phyloP scores from a whole-genome alignment of 1,140 invertebrate genomes.

The Leptinotarsa undecemlineata region DNA sequence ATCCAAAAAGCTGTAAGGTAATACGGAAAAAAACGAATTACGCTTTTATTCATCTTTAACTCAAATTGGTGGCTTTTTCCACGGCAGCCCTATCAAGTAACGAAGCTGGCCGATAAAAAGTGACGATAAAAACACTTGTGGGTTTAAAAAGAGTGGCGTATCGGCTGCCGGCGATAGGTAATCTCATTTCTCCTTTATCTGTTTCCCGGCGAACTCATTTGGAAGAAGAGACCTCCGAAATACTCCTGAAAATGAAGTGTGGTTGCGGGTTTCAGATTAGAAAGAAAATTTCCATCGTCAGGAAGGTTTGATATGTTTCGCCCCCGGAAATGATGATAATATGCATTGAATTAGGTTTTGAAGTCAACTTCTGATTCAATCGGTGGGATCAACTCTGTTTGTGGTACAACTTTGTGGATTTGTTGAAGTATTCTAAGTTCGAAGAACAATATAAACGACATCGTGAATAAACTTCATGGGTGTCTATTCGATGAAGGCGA shows the following conservation, averaged over 20 bases:
- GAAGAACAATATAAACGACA: too few species aligned
- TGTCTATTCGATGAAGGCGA: too few species aligned
- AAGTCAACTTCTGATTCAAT: too few species aligned
- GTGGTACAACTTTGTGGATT: too few species aligned
- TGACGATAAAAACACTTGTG: constrained; percentile 24
- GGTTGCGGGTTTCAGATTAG: background rate
- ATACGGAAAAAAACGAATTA: constrained; percentile 14
- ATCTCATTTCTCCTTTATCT: constrained; percentile 20
- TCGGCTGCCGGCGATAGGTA: constrained; percentile 10
- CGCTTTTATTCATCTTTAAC: constrained; percentile 10
- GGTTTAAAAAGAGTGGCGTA: constrained; percentile 20
- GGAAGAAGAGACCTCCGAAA: constrained; percentile 11
- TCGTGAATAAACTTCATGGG: too few species aligned
- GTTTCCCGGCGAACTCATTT: constrained; percentile 9
- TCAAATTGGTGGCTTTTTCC: constrained; percentile 9
- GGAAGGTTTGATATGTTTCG: too few species aligned
- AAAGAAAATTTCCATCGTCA: too few species aligned
- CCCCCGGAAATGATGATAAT: too few species aligned
- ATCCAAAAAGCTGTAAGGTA: background rate
- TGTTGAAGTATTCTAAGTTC: too few species aligned
- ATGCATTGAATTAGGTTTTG: too few species aligned
- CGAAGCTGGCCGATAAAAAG: constrained; percentile 13
- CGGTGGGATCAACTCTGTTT: too few species aligned
- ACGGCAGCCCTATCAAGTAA: constrained; percentile 12
- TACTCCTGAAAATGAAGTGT: constrained; percentile 11